Evolutionary conservation across 1,140 invertebrate genomes (phyloP).

Genomic region (Drosophila trapezifrons): DNA sequence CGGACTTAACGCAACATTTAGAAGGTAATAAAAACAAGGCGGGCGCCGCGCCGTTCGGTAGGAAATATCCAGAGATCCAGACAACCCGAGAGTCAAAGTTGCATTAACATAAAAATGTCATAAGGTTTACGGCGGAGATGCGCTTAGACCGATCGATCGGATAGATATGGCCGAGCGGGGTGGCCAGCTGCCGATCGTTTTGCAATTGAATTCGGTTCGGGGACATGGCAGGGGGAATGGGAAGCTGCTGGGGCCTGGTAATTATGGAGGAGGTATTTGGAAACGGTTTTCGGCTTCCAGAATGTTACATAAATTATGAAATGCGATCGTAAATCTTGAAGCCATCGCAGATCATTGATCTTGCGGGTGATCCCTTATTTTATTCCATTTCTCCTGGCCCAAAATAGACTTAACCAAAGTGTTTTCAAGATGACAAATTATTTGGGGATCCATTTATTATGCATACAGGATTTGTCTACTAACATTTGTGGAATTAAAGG

Average conservation of each 20-base stretch:
- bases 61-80: slow-evolving; percentile 3
- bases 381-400: neutral
- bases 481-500: no score
- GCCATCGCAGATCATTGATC: slow-evolving; percentile 52
- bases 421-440: slow-evolving; percentile 4
- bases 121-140: slow-evolving; percentile 72
- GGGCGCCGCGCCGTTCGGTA: slow-evolving; percentile 30
- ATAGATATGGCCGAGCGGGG: slow-evolving; percentile 39
- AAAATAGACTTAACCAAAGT: slow-evolving; percentile 22
- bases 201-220: slow-evolving; percentile 57
- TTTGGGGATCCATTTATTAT: neutral
- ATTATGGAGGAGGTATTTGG: slow-evolving; percentile 34
- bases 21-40: slow-evolving; percentile 79
- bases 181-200: slow-evolving; percentile 59
- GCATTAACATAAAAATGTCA: slow-evolving; percentile 84
- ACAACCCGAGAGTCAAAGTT: slow-evolving; percentile 59
- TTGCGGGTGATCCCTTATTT: slow-evolving; percentile 28
- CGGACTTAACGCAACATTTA: slow-evolving; percentile 83
- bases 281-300: slow-evolving; percentile 8
- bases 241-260: neutral
- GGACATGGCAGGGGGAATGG: no score
- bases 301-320: slow-evolving; percentile 65
- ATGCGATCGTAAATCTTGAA: slow-evolving; percentile 61
- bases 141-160: slow-evolving; percentile 65
- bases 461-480: no score